Base-by-base conservation (phyloP, 2,113 vertebrate genomes). In the Lampris megalopsis region DNA sequence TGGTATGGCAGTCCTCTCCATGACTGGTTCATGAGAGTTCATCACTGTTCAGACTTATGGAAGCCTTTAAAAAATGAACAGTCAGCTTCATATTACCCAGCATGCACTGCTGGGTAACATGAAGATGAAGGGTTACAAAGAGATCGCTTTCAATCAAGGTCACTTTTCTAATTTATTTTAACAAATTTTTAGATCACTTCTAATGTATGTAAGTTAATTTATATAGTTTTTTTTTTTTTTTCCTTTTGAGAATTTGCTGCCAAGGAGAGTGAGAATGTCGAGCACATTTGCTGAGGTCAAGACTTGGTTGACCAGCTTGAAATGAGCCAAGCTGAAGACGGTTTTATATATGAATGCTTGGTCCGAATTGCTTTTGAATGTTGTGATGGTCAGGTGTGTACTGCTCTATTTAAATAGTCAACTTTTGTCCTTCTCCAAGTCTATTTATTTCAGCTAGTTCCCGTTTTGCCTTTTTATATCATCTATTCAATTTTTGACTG, bases 1-100 rank as follows among this genome's bases (percentile, higher is more conserved):
- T 58, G 36, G 50, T 10, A 63, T 6, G 13, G 41, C 13, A 43
- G 52, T 24, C 2, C 24, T 36, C 36, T 62, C 78, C 75, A 10
- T 86, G 92, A 90, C 87, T 77, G 92, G 89, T 42, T 92, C 88
- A 88, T 81, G 82, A 87, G 65, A 66, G 68, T 5, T 63, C 54
- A 59, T 42, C 38, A 37, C 42, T 64, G 37, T 7, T 58, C 24
- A 40, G n/a, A 53, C 57, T 13, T 54, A 2, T 48, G 41, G 43
- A 53, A 24, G 24, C 24, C 24, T 24, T 24, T 9, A 65, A 38
- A 43, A 11, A 24, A 9, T 37, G 2, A 63, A 52, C 35, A 11
- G 11, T 58, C 24, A 24, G 24, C 24, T 24, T 24, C 24, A 36
- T 4, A 1, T 52, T 65, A 42, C 36, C 24, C 52, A 36, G 58